phyloP scores from a whole-genome alignment of 2,888 invertebrate species.

The Smittia sp. region DNA sequence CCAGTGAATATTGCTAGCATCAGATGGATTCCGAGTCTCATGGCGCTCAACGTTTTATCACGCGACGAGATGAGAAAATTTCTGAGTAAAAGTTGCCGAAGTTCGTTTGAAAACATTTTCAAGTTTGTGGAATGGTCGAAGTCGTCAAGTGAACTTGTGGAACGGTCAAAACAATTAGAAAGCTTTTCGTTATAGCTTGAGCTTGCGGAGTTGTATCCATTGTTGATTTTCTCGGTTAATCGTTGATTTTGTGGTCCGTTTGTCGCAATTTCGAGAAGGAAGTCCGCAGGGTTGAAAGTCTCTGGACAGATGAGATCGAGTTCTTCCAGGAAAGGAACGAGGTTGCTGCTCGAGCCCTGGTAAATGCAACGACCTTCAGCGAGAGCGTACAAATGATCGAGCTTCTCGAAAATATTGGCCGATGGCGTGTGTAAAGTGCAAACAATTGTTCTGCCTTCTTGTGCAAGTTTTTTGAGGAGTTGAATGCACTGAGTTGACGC shows the following conservation, averaged over 20 bases:
- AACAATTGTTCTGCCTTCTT: conserved; percentile 80
- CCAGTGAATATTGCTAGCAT: conserved; percentile 75
- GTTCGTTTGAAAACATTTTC: conserved; percentile 31
- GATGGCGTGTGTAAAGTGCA: conserved; percentile 83
- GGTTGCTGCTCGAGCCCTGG: conserved; percentile 70
- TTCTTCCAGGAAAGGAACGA: conserved; percentile 73
- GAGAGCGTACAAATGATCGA: conserved; percentile 83
- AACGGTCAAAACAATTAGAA: neutral
- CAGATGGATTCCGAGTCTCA: conserved; percentile 70
- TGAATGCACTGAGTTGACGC: conserved; percentile 79
- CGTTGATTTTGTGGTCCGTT: conserved; percentile 61
- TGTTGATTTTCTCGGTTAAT: conserved; percentile 61
- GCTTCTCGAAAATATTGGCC: conserved; percentile 79
- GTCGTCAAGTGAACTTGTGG: too few relatives aligned
- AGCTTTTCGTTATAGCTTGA: conserved; percentile 49
- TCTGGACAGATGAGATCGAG: conserved; percentile 75
- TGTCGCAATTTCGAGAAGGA: conserved; percentile 74
- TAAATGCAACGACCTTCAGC: conserved; percentile 77
- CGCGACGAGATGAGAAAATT: conserved; percentile 60
- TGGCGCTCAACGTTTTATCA: conserved; percentile 66
- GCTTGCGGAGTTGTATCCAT: conserved; percentile 59
- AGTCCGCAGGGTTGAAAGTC: conserved; percentile 88
- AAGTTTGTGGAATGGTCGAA: neutral
- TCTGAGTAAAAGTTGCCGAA: conserved; percentile 56
- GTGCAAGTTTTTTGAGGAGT: conserved; percentile 75